Conservation (phyloP, 2,113 vertebrate species). For the Python bivittatus region DNA sequence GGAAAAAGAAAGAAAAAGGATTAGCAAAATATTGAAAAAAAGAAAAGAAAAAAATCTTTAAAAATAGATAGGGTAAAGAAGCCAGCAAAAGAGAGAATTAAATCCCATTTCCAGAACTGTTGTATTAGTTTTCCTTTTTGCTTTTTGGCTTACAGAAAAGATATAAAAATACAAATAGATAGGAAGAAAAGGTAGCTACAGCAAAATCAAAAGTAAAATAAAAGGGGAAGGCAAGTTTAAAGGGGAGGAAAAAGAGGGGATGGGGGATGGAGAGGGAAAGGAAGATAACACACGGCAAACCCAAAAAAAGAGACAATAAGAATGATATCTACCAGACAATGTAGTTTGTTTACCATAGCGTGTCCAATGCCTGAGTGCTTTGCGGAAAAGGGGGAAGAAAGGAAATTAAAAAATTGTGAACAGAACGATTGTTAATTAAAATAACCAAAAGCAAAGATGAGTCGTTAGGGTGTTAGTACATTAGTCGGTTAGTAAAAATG, state of each 20-base stretch:
- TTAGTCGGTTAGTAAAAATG: slow-evolving; percentile 98
- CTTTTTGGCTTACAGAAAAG: slow-evolving; percentile 46
- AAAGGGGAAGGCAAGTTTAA: slow-evolving; percentile 67
- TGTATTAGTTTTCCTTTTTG: slow-evolving; percentile 59
- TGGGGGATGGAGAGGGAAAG: slow-evolving; percentile 70
- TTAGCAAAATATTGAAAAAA: slow-evolving; percentile 12
- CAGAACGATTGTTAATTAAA: slow-evolving; percentile 99
- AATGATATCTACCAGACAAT: slow-evolving; percentile 99
- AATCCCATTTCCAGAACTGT: slow-evolving; percentile 65
- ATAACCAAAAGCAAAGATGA: slow-evolving; percentile 94
- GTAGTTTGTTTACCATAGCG: slow-evolving; percentile 99
- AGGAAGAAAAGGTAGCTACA: slow-evolving; percentile 72
- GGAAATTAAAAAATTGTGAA: slow-evolving; percentile 99
- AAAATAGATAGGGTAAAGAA: slow-evolving; percentile 32
- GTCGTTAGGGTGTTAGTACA: slow-evolving; percentile 87
- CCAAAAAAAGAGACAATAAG: slow-evolving; percentile 99
- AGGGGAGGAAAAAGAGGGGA: slow-evolving; percentile 57
- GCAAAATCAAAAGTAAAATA: slow-evolving; percentile 80
- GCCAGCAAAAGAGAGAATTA: slow-evolving; percentile 55
- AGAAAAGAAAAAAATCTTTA: not conserved
- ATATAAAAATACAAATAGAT: slow-evolving; percentile 19
- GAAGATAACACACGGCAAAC: slow-evolving; percentile 98
- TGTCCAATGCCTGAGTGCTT: slow-evolving; percentile 99
- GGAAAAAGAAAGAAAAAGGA: slow-evolving; percentile 38
- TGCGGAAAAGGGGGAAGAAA: slow-evolving; percentile 99